A percentile compares a stretch with the other conserved stretches of the same genome.
Evolutionary conservation across 2,113 vertebrate genomes (phyloP).

Genomic region (Apteryx mantelli): DNA sequence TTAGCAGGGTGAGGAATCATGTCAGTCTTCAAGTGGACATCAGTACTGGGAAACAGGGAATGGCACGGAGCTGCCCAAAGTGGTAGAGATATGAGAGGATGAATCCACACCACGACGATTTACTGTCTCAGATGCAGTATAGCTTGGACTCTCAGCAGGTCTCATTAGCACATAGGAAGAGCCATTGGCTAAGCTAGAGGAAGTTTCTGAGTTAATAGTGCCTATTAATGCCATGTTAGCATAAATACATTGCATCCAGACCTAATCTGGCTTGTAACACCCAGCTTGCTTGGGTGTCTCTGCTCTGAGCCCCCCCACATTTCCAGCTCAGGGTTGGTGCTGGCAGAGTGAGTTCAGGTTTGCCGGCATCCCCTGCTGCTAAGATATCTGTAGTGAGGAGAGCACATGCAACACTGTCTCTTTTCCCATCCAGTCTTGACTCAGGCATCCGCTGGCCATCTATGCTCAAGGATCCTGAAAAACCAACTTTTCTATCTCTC

Average conservation of each 20-base stretch:
- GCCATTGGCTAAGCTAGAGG: background rate
- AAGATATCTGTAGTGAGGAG: background rate
- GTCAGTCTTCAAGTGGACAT: background rate
- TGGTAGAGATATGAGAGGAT: background rate
- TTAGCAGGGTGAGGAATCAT: background rate
- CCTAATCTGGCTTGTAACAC: background rate
- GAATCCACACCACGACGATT: fast-evolving
- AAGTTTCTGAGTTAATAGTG: background rate
- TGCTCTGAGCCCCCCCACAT: background rate
- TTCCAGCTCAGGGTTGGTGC: background rate
- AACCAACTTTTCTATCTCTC: background rate
- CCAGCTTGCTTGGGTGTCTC: background rate
- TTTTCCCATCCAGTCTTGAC: background rate
- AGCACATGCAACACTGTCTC: background rate
- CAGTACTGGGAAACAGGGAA: background rate
- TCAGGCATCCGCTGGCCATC: background rate
- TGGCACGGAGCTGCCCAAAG: background rate
- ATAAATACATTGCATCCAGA: background rate
- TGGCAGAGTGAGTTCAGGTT: background rate
- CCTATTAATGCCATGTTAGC: background rate
- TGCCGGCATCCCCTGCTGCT: background rate
- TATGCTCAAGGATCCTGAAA: background rate
- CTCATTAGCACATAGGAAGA: background rate
- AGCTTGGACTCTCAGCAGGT: background rate
- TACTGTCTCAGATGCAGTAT: fast-evolving